Conservation (phyloP, 2,113 vertebrate genomes). For the Phocoena phocoena region DNA sequence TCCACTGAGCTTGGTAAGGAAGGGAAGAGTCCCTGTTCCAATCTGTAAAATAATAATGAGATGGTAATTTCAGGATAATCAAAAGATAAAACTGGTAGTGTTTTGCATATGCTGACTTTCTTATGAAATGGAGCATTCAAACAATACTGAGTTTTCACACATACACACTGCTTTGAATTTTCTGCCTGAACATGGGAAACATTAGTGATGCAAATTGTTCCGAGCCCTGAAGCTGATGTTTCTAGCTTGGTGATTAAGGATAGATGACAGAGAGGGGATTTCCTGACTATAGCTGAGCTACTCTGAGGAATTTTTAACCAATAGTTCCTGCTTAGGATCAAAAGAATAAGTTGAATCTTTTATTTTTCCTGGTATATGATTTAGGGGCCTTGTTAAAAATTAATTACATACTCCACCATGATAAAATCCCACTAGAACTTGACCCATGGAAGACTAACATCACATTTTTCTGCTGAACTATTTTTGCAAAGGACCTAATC, state of each 20-base stretch:
- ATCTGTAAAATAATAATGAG: constrained; percentile 9
- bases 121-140: neutral
- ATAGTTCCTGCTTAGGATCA: neutral
- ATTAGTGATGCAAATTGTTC: neutral
- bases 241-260: neutral
- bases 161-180: neutral
- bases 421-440: constrained; percentile 14
- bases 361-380: neutral
- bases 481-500: neutral
- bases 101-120: neutral
- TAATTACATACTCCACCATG: neutral
- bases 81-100: neutral
- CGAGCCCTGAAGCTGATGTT: neutral
- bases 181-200: neutral
- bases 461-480: neutral
- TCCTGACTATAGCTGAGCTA: neutral
- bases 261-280: neutral
- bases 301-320: neutral
- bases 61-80: neutral
- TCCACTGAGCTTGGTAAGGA: neutral
- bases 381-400: neutral
- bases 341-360: neutral
- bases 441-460: neutral
- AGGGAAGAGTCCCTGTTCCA: neutral
- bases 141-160: neutral